A percentile compares a stretch with the other conserved stretches of the same genome.
Evolutionary conservation across 2,888 invertebrate species (phyloP).

Genomic region (Cyclophora punctaria): DNA sequence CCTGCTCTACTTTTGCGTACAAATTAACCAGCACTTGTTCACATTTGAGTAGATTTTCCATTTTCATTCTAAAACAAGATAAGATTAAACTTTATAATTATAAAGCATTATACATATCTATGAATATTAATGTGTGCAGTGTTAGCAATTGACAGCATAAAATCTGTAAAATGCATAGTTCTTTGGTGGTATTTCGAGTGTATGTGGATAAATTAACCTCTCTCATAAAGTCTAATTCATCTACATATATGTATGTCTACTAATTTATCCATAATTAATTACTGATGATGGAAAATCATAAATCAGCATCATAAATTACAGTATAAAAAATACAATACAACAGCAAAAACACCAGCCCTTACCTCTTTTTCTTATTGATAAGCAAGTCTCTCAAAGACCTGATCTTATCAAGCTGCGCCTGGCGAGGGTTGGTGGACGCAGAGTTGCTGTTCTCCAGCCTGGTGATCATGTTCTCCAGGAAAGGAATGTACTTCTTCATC

Average conservation of each 20-base stretch:
- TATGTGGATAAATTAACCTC: no score
- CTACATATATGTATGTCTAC: no score
- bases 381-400: constrained; percentile 77
- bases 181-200: background rate
- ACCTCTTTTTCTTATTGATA: constrained; percentile 76
- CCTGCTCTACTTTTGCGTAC: constrained; percentile 79
- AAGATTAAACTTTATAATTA: background rate
- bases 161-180: background rate
- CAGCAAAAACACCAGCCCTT: background rate
- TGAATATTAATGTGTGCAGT: no score
- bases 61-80: constrained; percentile 75
- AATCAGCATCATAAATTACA: background rate
- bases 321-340: constrained; percentile 42
- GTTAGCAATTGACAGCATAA: no score
- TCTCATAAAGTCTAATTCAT: no score
- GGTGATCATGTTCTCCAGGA: constrained; percentile 80
- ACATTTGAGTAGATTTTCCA: constrained; percentile 80
- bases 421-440: constrained; percentile 63
- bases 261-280: no score
- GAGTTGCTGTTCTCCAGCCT: constrained; percentile 72
- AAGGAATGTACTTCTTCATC: constrained; percentile 83
- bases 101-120: background rate
- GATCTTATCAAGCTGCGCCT: constrained; percentile 78
- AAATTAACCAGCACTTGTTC: constrained; percentile 81
- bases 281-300: no score